Evolutionary conservation across 2,113 vertebrate genomes (phyloP).

Genomic region (Cyprinus carpio): DNA sequence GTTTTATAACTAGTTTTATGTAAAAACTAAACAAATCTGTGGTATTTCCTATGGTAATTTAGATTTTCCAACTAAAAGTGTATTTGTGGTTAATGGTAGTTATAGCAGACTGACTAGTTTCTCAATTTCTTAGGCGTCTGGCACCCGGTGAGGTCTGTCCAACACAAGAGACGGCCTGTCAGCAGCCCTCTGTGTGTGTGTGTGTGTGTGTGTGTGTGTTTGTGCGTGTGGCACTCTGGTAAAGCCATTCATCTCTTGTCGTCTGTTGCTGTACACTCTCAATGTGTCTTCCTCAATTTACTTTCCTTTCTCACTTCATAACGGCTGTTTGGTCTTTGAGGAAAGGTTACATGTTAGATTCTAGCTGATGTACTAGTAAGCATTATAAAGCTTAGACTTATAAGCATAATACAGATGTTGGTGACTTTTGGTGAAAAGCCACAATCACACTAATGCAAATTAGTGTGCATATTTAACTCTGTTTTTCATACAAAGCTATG

Average conservation of each 20-base stretch:
- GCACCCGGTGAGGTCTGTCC: conserved; percentile 51
- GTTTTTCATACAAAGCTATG: neutral
- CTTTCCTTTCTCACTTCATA: neutral
- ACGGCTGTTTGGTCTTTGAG: conserved; percentile 48
- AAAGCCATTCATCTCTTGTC: conserved; percentile 59
- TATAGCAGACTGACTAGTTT: conserved; percentile 4
- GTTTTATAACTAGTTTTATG: neutral
- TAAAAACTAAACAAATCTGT: neutral
- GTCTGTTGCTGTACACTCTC: conserved; percentile 41
- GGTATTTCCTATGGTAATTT: conserved; percentile 11
- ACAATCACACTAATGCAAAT: neutral
- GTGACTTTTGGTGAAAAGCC: neutral
- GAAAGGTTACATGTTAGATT: conserved; percentile 13
- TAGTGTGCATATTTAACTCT: neutral
- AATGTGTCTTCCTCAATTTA: conserved; percentile 21
- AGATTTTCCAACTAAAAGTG: neutral
- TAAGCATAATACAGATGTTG: neutral
- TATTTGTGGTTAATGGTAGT: conserved; percentile 20
- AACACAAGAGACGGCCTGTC: conserved; percentile 61
- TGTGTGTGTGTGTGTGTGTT: conserved; percentile 8
- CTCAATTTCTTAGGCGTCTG: conserved; percentile 16
- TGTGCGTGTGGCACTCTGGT: conserved; percentile 57
- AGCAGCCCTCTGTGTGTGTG: conserved; percentile 51
- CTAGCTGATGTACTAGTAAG: neutral
- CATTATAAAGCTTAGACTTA: neutral